These are phyloP conservation scores for Pterois miles DNA, from an alignment of 2,797 vertebrate genomes.

Conservation along the genomic window DNA sequence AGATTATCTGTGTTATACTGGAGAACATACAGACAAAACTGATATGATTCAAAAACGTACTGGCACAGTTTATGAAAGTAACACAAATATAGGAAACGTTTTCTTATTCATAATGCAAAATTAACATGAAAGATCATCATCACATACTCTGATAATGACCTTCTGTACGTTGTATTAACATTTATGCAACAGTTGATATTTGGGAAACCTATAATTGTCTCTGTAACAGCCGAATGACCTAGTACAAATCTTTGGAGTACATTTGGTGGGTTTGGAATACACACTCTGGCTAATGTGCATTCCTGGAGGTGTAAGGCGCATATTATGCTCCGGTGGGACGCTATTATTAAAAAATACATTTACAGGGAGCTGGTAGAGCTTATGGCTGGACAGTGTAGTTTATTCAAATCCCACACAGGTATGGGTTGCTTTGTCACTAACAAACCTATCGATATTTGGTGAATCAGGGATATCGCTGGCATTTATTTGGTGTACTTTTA, in stretches of 20 bases:
- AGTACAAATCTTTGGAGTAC: neutral
- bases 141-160: neutral
- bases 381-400: neutral
- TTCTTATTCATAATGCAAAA: neutral
- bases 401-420: neutral
- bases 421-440: neutral
- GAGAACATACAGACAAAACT: neutral
- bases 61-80: neutral
- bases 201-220: neutral
- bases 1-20: neutral
- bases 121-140: neutral
- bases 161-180: neutral
- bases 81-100: neutral
- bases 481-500: too few relatives aligned
- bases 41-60: neutral
- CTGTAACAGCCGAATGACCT: neutral
- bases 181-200: too few relatives aligned
- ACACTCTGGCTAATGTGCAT: neutral
- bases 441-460: neutral
- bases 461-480: neutral
- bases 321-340: neutral
- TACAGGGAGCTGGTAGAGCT: neutral
- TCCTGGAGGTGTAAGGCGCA: too few relatives aligned
- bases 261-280: too few relatives aligned
- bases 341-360: neutral